Percentiles rank a stretch among this genome's conserved stretches.
These are phyloP conservation scores for Caloenas nicobarica DNA, from an alignment of 2,113 vertebrate species.

Conservation along the genomic window DNA sequence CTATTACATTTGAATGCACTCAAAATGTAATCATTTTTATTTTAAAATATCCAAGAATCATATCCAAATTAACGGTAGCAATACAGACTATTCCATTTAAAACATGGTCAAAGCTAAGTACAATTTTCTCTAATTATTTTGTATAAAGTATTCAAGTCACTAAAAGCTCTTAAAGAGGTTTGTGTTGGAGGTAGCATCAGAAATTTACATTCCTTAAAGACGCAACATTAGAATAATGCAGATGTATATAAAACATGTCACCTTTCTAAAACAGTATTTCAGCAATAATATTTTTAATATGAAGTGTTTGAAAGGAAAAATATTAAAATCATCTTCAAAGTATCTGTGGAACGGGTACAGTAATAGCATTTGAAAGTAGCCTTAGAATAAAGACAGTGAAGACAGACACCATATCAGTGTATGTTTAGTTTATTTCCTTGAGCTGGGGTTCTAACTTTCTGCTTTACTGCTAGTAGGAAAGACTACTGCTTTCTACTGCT, in stretches of 20 bases:
- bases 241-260: neutral
- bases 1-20: neutral
- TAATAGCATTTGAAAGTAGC: neutral
- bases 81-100: neutral
- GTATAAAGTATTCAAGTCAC: neutral
- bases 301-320: neutral
- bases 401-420: neutral
- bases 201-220: neutral
- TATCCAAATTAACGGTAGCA: neutral
- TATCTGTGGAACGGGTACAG: neutral
- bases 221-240: neutral
- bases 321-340: neutral
- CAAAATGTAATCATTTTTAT: neutral
- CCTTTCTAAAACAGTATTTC: neutral
- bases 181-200: neutral
- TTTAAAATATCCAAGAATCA: neutral
- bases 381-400: neutral
- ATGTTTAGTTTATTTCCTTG: neutral
- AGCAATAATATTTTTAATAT: neutral
- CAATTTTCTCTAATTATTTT: neutral
- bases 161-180: neutral
- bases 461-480: conserved; percentile 3
- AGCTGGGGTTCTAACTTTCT: neutral
- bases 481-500: too few species aligned
- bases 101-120: neutral